These are phyloP conservation scores for Amphiprion ocellaris DNA, from an alignment of 2,113 vertebrate species.

Conservation along the genomic window DNA sequence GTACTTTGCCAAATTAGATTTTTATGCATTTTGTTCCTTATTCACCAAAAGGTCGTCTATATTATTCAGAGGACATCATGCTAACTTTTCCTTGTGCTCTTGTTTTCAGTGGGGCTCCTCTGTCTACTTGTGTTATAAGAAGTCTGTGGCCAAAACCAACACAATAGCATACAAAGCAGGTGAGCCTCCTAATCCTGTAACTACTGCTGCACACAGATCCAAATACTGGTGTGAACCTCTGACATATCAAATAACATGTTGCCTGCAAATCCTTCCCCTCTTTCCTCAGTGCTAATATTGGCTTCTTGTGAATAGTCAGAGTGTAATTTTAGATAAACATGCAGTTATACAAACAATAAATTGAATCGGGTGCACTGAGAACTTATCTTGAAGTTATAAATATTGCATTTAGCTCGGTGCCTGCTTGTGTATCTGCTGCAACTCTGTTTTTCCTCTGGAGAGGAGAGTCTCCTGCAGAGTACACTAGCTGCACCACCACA, in stretches of 20 bases:
- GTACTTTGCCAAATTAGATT: neutral
- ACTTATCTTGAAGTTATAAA: neutral
- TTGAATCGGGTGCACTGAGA: neutral
- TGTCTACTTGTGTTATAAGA: conserved; percentile 98
- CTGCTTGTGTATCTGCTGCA: neutral
- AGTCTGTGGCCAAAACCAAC: conserved; percentile 98
- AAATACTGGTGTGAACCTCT: conserved; percentile 17
- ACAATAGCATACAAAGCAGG: conserved; percentile 98
- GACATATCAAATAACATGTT: conserved; percentile 4
- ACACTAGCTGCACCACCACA: conserved; percentile 8
- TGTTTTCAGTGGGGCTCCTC: conserved; percentile 94
- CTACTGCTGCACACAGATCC: neutral
- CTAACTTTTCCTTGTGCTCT: conserved; percentile 11
- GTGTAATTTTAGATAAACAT: neutral
- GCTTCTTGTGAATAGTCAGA: neutral
- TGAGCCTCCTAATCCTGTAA: conserved; percentile 70
- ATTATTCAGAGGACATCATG: neutral
- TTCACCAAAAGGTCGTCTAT: neutral
- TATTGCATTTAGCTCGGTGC: neutral
- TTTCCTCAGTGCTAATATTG: neutral
- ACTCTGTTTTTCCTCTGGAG: neutral
- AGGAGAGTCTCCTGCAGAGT: conserved; percentile 10
- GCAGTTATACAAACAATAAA: neutral
- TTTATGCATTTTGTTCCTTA: neutral
- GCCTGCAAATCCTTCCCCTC: conserved; percentile 7